Percentiles rank a stretch among this genome's conserved stretches.
These are phyloP conservation scores for Brenthis daphne DNA, from an alignment of 2,888 invertebrate species.

Conservation along the genomic window DNA sequence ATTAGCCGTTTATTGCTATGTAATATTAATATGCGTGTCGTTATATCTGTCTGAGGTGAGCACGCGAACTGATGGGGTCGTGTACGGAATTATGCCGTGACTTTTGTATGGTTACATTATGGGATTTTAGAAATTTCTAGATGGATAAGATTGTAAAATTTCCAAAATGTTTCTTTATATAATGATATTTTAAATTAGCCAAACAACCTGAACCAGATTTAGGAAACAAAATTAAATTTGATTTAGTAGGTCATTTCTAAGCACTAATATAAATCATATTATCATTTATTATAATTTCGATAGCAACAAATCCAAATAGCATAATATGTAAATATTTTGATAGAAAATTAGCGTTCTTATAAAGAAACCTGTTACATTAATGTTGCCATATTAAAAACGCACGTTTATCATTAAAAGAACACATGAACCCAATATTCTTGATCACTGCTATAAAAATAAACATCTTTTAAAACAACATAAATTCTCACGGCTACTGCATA, in stretches of 20 bases:
- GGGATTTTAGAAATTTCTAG: slow-evolving; percentile 35
- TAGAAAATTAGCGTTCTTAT: no score
- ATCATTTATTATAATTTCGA: no score
- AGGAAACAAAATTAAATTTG: no score
- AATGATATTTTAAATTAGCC: no score
- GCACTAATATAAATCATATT: no score
- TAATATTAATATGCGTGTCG: slow-evolving; percentile 72
- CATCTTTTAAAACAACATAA: slow-evolving; percentile 29
- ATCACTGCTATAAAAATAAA: slow-evolving; percentile 31
- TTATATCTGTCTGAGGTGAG: slow-evolving; percentile 61
- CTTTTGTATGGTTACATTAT: slow-evolving; percentile 47
- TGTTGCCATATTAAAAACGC: background rate
- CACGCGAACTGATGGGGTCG: slow-evolving; percentile 67
- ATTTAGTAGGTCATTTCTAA: no score
- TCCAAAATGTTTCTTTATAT: no score
- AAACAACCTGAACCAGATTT: no score
- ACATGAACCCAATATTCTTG: slow-evolving; percentile 17
- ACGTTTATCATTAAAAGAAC: slow-evolving; percentile 17
- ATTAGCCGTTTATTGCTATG: slow-evolving; percentile 70
- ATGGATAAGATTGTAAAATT: no score
- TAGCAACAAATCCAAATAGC: no score
- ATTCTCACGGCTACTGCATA: slow-evolving; percentile 41
- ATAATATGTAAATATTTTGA: no score
- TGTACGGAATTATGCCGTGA: slow-evolving; percentile 66
- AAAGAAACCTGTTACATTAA: no score